Percentiles rank a stretch among this genome's conserved stretches.
phyloP scores from a whole-genome alignment of 2,888 invertebrate species.

The Harpalus rufipes region DNA sequence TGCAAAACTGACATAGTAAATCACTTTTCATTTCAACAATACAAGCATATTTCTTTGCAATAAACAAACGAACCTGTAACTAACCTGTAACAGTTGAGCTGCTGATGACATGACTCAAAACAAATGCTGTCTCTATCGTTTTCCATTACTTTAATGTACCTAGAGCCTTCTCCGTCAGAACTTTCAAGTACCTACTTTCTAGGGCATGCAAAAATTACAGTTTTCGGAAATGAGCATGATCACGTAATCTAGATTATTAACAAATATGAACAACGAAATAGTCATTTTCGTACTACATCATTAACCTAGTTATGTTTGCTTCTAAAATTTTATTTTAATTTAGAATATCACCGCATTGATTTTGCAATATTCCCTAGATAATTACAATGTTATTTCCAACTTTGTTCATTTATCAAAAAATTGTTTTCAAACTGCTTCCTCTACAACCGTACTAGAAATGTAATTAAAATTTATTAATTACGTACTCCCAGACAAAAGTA shows the following conservation, averaged over 20 bases:
- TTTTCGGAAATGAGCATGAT: neutral
- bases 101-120: too few species aligned
- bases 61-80: too few species aligned
- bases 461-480: constrained; percentile 45
- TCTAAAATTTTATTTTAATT: constrained; percentile 31
- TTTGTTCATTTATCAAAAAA: constrained; percentile 41
- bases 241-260: neutral
- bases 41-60: too few species aligned
- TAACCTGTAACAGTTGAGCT: too few species aligned
- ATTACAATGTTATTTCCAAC: constrained; percentile 24
- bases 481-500: neutral
- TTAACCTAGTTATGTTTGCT: constrained; percentile 11
- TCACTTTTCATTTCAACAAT: too few species aligned
- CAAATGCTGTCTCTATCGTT: too few species aligned
- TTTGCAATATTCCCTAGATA: constrained; percentile 37
- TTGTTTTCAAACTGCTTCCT: constrained; percentile 17
- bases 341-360: constrained; percentile 19
- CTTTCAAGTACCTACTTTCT: too few species aligned
- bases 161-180: too few species aligned
- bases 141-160: too few species aligned
- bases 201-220: too few species aligned
- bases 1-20: too few species aligned
- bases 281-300: constrained; percentile 5
- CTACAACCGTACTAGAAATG: neutral
- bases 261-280: neutral